These are phyloP conservation scores for Diabrotica balteata DNA, from an alignment of 2,888 invertebrate species.

Conservation along the genomic window DNA sequence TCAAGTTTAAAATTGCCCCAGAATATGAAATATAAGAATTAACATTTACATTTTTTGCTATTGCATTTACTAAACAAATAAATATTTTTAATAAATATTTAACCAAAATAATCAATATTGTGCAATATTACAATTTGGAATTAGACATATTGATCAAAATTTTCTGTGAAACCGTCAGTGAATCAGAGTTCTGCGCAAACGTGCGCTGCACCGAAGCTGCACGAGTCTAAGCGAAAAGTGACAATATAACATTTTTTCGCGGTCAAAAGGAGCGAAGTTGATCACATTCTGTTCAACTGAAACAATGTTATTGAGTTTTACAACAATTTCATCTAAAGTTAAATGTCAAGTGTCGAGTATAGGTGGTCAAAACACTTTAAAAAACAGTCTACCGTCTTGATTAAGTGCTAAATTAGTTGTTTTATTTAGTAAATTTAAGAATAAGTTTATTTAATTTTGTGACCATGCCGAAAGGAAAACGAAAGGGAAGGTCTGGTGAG, in stretches of 20 bases:
- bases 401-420: constrained; percentile 69
- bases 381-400: constrained; percentile 83
- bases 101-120: background rate
- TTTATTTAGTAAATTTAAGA: constrained; percentile 65
- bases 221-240: constrained; percentile 6
- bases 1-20: no score
- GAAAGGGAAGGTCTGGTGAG: constrained; percentile 78
- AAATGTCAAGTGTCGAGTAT: constrained; percentile 75
- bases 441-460: constrained; percentile 52
- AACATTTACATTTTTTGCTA: no score
- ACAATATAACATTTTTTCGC: constrained; percentile 26
- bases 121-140: constrained; percentile 1
- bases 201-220: constrained; percentile 2
- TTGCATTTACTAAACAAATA: no score
- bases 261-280: constrained; percentile 43
- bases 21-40: no score
- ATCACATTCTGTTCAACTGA: constrained; percentile 53
- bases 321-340: constrained; percentile 73
- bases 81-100: background rate
- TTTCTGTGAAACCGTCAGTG: constrained; percentile 3
- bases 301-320: constrained; percentile 80
- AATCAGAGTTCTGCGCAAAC: constrained; percentile 6
- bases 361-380: constrained; percentile 75
- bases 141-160: background rate
- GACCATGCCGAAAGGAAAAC: constrained; percentile 80